Conservation (phyloP, 2,113 vertebrate species). For the Neotragus moschatus region DNA sequence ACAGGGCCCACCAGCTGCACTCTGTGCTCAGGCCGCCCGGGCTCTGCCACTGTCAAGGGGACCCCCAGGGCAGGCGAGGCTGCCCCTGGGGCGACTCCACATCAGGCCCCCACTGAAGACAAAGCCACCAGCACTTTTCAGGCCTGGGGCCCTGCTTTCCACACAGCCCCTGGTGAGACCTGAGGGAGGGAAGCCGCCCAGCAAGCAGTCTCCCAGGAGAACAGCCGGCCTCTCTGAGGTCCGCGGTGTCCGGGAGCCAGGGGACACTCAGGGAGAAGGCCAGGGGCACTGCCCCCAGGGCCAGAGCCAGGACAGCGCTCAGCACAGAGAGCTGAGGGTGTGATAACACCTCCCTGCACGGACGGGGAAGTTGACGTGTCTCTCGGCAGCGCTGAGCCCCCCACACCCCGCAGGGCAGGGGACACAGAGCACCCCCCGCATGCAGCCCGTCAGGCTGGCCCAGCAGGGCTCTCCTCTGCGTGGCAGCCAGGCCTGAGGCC, state of each 20-base stretch:
- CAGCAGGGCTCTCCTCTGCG: neutral
- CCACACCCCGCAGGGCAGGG: rapidly evolving
- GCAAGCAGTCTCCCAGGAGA: neutral
- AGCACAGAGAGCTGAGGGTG: neutral
- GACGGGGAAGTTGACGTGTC: rapidly evolving
- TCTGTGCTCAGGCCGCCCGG: rapidly evolving
- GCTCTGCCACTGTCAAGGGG: rapidly evolving
- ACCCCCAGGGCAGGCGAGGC: rapidly evolving
- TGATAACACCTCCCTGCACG: neutral
- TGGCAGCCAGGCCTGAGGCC: rapidly evolving
- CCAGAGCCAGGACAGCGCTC: neutral
- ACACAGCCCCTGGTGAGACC: neutral
- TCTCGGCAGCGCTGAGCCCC: rapidly evolving
- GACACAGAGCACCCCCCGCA: rapidly evolving
- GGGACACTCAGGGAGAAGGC: neutral
- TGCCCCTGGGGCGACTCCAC: rapidly evolving
- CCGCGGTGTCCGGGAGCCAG: rapidly evolving
- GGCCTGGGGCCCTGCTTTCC: neutral
- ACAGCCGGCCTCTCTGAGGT: rapidly evolving
- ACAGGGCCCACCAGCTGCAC: rapidly evolving
- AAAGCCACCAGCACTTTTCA: neutral
- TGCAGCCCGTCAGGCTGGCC: neutral
- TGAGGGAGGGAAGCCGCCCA: neutral
- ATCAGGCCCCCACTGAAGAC: rapidly evolving
- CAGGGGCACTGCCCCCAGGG: no score